Evolutionary conservation across 2,888 invertebrate species (phyloP), one percentile per base, ranked within the genome.

Genomic region (Andrena chrysosceles): DNA sequence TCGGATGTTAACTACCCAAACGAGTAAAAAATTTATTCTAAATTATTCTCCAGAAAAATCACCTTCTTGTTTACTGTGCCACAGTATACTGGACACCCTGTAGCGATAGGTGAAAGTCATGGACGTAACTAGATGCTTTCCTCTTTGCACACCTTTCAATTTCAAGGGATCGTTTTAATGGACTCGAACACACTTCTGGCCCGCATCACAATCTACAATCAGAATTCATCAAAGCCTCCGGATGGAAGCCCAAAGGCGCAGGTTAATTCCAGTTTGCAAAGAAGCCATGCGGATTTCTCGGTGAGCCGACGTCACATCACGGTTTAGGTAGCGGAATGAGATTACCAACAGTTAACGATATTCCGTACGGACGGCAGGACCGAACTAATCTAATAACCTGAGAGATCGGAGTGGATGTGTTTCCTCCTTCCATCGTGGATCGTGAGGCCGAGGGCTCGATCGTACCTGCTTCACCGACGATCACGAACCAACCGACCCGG

Each of bases 271-370:
- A 80, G 89, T 87, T 87, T 85, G 76, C 80, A 77, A 83, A 83
- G 86, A 76, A 83, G 80, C 83, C 74, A 66, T 77, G 71, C 80
- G 80, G 80, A 87, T 87, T 76, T 76, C 85, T 83, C 80, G 84
- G 75, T 76, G 71, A 76, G 79, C 83, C 79, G 69, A 78, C 73
- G 87, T 71, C 80, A 73, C 86, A 67, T 83, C 82, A 82, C 78
- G 78, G 83, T 76, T 83, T 81, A 74, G 74, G 76, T 60, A 71
- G 23, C 74, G 62, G 69, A 88, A 88, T 71, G 83, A 85, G 83
- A 88, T 88, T 88, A 88, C 87, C 70, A 83, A 79, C 79, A 83
- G 89, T 87, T 89, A 89, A 89, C 87, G 85, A 90, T 89, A 89
- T 90, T 89, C 84, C 75, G 87, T 79, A 72, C 85, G 83, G 83